phyloP scores from a whole-genome alignment of 2,113 vertebrate species.

The Oncorhynchus mykiss region DNA sequence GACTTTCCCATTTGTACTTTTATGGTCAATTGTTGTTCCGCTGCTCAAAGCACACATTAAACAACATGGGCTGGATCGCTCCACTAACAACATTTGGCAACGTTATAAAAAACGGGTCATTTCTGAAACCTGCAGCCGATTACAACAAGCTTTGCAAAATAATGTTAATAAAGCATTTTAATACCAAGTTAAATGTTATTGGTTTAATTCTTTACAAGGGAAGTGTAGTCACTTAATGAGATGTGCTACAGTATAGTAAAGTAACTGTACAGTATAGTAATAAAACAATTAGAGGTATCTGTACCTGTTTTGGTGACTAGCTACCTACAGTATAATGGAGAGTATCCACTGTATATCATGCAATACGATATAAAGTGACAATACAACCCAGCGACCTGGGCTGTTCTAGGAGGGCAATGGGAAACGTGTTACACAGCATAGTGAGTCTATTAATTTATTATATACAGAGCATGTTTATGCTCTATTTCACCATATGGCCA shows the following conservation, averaged over 20 bases:
- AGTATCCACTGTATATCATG: too few species aligned
- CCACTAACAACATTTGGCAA: conserved; percentile 4
- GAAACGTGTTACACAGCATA: conserved; percentile 19
- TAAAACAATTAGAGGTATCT: too few species aligned
- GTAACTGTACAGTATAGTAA: too few species aligned
- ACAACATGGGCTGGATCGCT: background rate
- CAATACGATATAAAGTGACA: conserved; percentile 17
- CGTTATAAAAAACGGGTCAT: background rate
- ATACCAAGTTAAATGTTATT: background rate
- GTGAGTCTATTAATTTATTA: background rate
- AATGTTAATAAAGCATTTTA: background rate
- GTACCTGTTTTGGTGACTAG: too few species aligned
- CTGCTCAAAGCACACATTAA: background rate
- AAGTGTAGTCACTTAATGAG: too few species aligned
- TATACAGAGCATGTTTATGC: conserved; percentile 27
- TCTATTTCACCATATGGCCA: conserved; percentile 40
- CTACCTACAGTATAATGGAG: too few species aligned
- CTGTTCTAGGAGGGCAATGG: conserved; percentile 19
- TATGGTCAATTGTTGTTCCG: conserved; percentile 12
- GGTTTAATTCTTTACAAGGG: too few species aligned
- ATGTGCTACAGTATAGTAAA: too few species aligned
- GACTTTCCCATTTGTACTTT: conserved; percentile 13
- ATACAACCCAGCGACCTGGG: conserved; percentile 34
- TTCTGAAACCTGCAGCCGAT: conserved; percentile 19
- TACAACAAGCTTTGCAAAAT: conserved; percentile 14